Base-by-base conservation (phyloP, 2,888 invertebrate species). In the Cotesia congregata region DNA sequence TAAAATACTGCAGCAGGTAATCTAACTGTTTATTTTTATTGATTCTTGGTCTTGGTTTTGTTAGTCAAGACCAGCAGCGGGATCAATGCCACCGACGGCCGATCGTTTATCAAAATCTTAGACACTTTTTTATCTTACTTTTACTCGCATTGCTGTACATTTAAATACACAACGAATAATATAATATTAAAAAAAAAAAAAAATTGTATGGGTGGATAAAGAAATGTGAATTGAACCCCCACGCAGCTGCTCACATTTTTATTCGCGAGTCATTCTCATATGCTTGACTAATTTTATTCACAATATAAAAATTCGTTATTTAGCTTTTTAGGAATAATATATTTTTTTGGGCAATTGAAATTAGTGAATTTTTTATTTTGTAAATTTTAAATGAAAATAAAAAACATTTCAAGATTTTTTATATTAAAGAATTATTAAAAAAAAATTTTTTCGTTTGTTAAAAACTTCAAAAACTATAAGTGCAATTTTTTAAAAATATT, bases 211-310 rank as follows among this genome's bases (percentile, higher is more conserved):
- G 30, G 38, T 67, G 72, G 69, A 72, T 72, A 39, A 61, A 38
- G 71, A 59, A 62, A 60, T 61, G 71, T 70, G 73, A 67, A 41
- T 61, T 61, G 41, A 72, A 68, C 74, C 77, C 70, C 74, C 62
- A 67, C 79, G 77, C 72, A 72, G 72, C 72, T 72, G 72, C 65
- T 17, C 41, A 41, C 9, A 70, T 30, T 62, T 41, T 40, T 72
- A 64, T 72, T 72, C 64, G 72, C 72, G 41, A 64, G 72, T 65
- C 72, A 72, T 72, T 40, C 12, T 71, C 70, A 60, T 69, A 17
- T 59, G 62, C 30, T 41, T 64, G 72, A 72, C 72, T 50, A 72
- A 72, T 72, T 65, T 72, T 65, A 72, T 65, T 72, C 38, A 72
- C 17, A 50, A 65, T 64, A 65, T 60, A 61, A 15, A 38, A 17